Evolutionary conservation across 2,113 vertebrate genomes (phyloP), one percentile per base, ranked within the genome.

Genomic region (Climacteris rufus): DNA sequence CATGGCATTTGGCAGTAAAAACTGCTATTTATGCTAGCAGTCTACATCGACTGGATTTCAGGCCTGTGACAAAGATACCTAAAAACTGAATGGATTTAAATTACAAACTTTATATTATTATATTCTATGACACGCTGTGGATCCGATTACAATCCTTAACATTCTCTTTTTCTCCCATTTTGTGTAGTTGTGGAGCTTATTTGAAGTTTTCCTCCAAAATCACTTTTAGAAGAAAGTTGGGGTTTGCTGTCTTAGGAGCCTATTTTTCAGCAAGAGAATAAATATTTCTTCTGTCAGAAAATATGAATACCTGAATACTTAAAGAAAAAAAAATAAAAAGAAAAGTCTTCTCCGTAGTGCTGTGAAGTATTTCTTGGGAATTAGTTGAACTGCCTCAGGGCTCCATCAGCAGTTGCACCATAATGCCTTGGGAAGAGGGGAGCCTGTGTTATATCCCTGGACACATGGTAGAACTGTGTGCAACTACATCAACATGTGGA

Each of bases 51-150:
- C 25, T 65, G 28, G 31, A 65, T 94, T 94, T 87, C 49, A 94
- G 40, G 19, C 24, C 44, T 84, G 24, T 70, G 86, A 69, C 10
- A 85, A 76, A 83, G 47, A 76, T 59, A 68, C n/a, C 19, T 60
- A 90, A 89, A 90, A 65, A 37, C 27, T 70, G 68, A 74, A 63
- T 40, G 21, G 27, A 68, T 86, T 80, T 77, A 94, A 90, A 83
- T 44, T 11, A 12, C 16, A 60, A 79, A 83, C 3, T 70, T 61
- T 20, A 13, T 77, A 66, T 59, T 39, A 63, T 76, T 86, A 66
- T 66, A 17, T 11, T 84, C 44, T 64, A 7, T 66, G 39, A 47
- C 47, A 69, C 18, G 4, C 44, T 63, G 52, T 66, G 60, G 25
- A 90, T 89, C 88, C 77, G 56, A 54, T 83, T 31, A 78, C n/a